These are phyloP conservation scores for Ectemnius cavifrons DNA, from an alignment of 2,888 invertebrate species.

Conservation along the genomic window DNA sequence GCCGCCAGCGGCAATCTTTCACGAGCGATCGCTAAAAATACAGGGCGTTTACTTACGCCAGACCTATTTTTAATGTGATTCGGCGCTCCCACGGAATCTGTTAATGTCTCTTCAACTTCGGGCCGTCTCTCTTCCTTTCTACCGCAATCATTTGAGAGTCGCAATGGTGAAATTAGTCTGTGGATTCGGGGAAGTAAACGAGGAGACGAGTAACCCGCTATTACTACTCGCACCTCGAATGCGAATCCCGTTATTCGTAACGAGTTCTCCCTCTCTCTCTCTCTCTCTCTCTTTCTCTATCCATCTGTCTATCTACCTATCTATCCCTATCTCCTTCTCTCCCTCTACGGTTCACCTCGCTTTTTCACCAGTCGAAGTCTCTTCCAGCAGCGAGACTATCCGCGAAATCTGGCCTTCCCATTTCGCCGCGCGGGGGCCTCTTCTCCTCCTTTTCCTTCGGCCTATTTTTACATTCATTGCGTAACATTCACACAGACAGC, in stretches of 20 bases:
- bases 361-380: too few relatives aligned
- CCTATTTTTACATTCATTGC: conserved; percentile 30
- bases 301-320: too few relatives aligned
- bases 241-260: conserved; percentile 2
- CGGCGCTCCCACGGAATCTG: not conserved
- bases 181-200: not conserved
- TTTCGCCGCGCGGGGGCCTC: too few relatives aligned
- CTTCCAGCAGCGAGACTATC: not conserved
- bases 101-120: too few relatives aligned
- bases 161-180: conserved; percentile 3
- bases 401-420: not conserved
- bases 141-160: not conserved
- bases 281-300: too few relatives aligned
- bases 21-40: conserved; percentile 9
- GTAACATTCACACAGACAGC: conserved; percentile 9
- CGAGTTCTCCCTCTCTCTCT: not conserved
- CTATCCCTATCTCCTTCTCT: too few relatives aligned
- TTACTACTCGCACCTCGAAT: not conserved
- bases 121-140: too few relatives aligned
- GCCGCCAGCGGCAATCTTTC: not conserved
- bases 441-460: not conserved
- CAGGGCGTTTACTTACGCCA: conserved; percentile 1
- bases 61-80: conserved; percentile 4
- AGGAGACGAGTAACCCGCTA: not conserved
- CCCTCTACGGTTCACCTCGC: too few relatives aligned